Evolutionary conservation across 2,888 invertebrate species (phyloP).

Genomic region (Pediacus dermestoides): DNA sequence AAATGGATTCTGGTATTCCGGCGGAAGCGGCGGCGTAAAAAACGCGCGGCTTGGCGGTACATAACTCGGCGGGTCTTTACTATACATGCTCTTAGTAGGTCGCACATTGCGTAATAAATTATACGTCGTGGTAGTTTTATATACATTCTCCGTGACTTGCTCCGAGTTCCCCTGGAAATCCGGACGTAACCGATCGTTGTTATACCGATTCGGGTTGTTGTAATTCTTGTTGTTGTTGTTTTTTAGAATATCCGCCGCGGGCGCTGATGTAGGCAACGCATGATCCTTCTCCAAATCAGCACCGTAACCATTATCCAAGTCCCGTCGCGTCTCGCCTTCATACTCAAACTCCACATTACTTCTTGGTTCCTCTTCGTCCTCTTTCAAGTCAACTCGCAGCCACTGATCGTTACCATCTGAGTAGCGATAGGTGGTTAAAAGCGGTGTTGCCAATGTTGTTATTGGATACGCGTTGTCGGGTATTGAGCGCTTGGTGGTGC

Average conservation of each 20-base stretch:
- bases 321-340: conserved; percentile 32
- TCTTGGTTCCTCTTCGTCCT: conserved; percentile 31
- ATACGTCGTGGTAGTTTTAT: conserved; percentile 50
- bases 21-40: conserved; percentile 79
- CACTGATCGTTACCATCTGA: conserved; percentile 46
- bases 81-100: conserved; percentile 58
- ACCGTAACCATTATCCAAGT: conserved; percentile 55
- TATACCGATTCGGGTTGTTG: conserved; percentile 65
- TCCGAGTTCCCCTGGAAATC: conserved; percentile 38
- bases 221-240: conserved; percentile 73
- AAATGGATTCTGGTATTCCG: conserved; percentile 80
- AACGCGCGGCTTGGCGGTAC: conserved; percentile 73
- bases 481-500: conserved; percentile 66
- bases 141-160: conserved; percentile 43
- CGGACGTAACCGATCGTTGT: conserved; percentile 48
- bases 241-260: conserved; percentile 74
- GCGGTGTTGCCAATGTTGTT: conserved; percentile 62
- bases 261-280: conserved; percentile 70
- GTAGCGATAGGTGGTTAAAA: conserved; percentile 57
- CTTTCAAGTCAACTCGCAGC: conserved; percentile 47
- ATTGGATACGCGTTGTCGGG: conserved; percentile 61
- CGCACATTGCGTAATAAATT: conserved; percentile 59
- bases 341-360: conserved; percentile 34
- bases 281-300: conserved; percentile 70
- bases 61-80: conserved; percentile 75